phyloP scores from a whole-genome alignment of 2,888 invertebrate genomes.

The Apamea epomidion region DNA sequence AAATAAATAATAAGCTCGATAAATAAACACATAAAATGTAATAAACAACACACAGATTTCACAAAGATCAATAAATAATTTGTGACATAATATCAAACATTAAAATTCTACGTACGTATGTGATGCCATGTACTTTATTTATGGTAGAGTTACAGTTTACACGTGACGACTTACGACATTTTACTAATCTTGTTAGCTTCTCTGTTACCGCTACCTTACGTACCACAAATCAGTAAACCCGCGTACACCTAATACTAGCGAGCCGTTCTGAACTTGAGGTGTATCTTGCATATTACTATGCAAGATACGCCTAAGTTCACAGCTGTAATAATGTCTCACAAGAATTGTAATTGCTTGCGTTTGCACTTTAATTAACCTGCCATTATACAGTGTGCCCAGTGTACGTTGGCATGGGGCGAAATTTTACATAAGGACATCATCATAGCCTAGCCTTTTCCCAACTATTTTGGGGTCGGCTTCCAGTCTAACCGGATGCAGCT shows the following conservation, averaged over 20 bases:
- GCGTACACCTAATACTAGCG: neutral
- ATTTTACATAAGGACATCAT: neutral
- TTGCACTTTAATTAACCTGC: neutral
- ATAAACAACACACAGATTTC: constrained; percentile 34
- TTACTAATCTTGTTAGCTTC: neutral
- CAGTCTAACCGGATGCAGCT: no score
- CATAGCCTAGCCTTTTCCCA: no score
- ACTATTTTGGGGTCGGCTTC: no score
- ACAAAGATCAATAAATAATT: constrained; percentile 24
- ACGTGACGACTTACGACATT: neutral
- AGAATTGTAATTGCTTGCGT: neutral
- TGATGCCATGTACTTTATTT: neutral
- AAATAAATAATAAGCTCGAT: constrained; percentile 21
- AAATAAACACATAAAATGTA: constrained; percentile 19
- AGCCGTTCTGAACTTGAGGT: neutral
- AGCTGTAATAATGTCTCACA: neutral
- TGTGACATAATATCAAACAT: constrained; percentile 4
- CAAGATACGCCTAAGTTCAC: neutral
- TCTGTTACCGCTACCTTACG: neutral
- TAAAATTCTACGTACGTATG: neutral
- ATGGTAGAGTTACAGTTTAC: neutral
- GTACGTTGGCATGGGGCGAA: neutral
- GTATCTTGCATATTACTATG: neutral
- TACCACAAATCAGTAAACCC: neutral
- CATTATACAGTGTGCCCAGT: neutral